phyloP scores from a whole-genome alignment of 2,113 vertebrate species.

The Noctilio leporinus region DNA sequence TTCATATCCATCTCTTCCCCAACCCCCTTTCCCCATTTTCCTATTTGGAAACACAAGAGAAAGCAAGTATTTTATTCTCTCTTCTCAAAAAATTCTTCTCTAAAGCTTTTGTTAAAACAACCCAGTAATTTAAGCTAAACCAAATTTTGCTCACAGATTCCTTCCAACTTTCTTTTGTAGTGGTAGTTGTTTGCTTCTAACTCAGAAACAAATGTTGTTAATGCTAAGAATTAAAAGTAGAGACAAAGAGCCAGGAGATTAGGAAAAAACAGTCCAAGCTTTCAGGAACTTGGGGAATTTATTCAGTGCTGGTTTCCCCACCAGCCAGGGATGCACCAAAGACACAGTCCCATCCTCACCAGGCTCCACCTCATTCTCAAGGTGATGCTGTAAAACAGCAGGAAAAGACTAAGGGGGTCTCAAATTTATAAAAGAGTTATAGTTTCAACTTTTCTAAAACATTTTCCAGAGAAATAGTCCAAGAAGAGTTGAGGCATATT shows the following conservation, averaged over 20 bases:
- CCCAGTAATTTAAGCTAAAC: background rate
- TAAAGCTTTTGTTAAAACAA: conserved; percentile 3
- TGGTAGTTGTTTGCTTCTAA: background rate
- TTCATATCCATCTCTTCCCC: background rate
- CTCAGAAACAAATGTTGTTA: background rate
- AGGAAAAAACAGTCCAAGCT: background rate
- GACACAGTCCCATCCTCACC: background rate
- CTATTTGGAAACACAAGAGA: background rate
- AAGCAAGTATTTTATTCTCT: background rate
- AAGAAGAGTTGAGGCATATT: background rate
- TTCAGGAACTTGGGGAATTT: background rate
- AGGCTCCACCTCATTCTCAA: background rate
- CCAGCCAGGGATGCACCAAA: background rate
- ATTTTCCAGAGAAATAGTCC: background rate
- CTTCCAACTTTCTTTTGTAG: background rate
- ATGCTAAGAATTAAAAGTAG: background rate
- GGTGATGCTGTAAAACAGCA: background rate
- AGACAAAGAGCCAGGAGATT: background rate
- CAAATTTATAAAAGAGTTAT: background rate
- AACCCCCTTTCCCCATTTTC: background rate
- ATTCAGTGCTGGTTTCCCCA: background rate
- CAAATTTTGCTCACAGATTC: background rate
- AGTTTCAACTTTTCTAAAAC: background rate
- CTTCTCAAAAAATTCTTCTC: background rate
- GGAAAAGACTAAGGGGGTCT: background rate